phyloP scores from a whole-genome alignment of 2,888 invertebrate genomes.

The Epicampocera succincta region DNA sequence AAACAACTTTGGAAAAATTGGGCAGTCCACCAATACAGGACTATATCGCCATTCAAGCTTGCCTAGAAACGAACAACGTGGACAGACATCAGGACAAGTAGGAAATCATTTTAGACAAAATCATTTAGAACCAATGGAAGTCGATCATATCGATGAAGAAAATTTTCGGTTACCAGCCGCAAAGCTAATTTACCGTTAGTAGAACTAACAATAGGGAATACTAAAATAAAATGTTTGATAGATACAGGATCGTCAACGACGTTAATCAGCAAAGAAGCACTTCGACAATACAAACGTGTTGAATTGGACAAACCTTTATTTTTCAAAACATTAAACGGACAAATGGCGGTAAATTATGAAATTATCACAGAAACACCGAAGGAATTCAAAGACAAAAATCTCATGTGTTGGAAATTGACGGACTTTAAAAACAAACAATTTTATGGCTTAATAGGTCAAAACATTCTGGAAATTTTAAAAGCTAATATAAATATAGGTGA shows the following conservation, averaged over 20 bases:
- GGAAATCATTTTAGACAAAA: too few species aligned
- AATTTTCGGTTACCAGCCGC: conserved; percentile 67
- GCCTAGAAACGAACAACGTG: too few species aligned
- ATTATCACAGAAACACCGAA: conserved; percentile 62
- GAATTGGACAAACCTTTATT: too few species aligned
- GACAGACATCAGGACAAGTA: conserved; percentile 7
- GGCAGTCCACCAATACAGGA: too few species aligned
- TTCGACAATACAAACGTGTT: conserved; percentile 60
- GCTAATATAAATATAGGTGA: conserved; percentile 20
- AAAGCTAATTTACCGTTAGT: conserved; percentile 68
- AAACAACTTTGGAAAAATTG: too few species aligned
- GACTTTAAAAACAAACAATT: conserved; percentile 49
- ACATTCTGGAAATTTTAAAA: too few species aligned
- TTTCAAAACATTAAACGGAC: conserved; percentile 63
- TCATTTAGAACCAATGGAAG: conserved; percentile 39
- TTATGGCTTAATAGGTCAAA: too few species aligned
- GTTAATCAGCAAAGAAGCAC: conserved; percentile 57
- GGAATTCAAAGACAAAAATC: conserved; percentile 66
- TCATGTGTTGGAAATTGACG: conserved; percentile 68
- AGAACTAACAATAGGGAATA: too few species aligned
- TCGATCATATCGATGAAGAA: conserved; percentile 47
- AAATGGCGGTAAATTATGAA: conserved; percentile 57
- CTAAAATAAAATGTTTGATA: conserved; percentile 65
- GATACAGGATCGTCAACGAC: conserved; percentile 68
- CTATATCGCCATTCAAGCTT: too few species aligned